Conservation (phyloP, 2,113 vertebrate species). For the Nematolebias whitei region DNA sequence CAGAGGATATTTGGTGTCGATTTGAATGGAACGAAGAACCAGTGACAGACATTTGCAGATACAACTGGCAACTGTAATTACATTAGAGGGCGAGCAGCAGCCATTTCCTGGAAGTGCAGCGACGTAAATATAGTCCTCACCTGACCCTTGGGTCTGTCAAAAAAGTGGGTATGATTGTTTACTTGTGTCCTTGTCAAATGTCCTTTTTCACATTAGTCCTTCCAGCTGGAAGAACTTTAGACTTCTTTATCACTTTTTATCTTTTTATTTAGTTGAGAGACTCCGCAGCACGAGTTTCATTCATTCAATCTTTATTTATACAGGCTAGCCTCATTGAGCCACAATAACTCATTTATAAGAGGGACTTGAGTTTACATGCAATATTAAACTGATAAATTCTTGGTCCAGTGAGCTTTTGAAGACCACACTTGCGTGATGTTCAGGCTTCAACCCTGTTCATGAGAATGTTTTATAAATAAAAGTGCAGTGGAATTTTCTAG, state of each 20-base stretch:
- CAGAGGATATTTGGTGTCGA: constrained; percentile 71
- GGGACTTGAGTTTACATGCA: no score
- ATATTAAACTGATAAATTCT: no score
- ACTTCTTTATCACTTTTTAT: constrained; percentile 38
- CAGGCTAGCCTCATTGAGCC: no score
- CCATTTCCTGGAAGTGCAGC: constrained; percentile 46
- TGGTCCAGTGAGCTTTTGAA: no score
- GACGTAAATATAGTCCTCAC: constrained; percentile 62
- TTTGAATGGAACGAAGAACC: constrained; percentile 56
- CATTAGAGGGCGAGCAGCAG: constrained; percentile 67
- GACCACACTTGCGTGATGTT: no score
- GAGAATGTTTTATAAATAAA: no score
- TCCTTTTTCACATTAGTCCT: constrained; percentile 47
- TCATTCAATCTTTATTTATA: no score
- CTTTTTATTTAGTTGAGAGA: constrained; percentile 11
- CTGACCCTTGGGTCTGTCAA: constrained; percentile 57
- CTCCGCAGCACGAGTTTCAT: no score
- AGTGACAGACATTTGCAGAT: constrained; percentile 69
- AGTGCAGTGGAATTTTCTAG: no score
- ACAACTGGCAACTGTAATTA: constrained; percentile 77
- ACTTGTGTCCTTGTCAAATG: constrained; percentile 64
- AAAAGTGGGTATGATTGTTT: constrained; percentile 50
- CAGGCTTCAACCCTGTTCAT: no score
- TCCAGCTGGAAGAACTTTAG: constrained; percentile 50
- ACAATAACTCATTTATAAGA: no score